Evolutionary conservation across 2,113 vertebrate genomes (phyloP).

Genomic region (Oryzias woworae): DNA sequence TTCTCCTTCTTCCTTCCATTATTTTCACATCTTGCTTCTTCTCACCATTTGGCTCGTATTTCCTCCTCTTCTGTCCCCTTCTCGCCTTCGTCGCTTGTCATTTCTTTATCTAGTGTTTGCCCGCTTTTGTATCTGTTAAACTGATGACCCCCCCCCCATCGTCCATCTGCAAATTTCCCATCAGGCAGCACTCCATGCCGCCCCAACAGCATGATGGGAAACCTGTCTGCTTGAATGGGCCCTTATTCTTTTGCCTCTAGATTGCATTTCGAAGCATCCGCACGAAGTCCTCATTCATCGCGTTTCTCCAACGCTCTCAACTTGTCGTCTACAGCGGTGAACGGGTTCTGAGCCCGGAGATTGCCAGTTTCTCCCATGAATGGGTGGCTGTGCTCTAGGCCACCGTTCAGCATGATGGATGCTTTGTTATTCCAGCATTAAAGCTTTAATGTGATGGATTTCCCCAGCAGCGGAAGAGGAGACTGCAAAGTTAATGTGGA

Average conservation of each 20-base stretch:
- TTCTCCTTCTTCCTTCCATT: not conserved
- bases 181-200: constrained; percentile 44
- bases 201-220: constrained; percentile 52
- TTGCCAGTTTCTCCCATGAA: constrained; percentile 29
- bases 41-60: too few relatives aligned
- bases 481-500: constrained; percentile 31
- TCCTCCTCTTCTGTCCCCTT: too few relatives aligned
- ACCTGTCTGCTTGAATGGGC: constrained; percentile 41
- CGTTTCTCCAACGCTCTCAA: constrained; percentile 41
- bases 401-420: constrained; percentile 63
- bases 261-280: constrained; percentile 15
- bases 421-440: constrained; percentile 72
- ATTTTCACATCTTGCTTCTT: too few relatives aligned
- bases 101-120: constrained; percentile 35
- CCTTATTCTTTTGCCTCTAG: constrained; percentile 34
- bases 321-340: not conserved
- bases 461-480: constrained; percentile 40
- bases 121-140: constrained; percentile 61
- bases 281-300: constrained; percentile 43
- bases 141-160: constrained; percentile 47
- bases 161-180: constrained; percentile 39
- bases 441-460: constrained; percentile 74
- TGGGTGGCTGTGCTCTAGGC: constrained; percentile 42
- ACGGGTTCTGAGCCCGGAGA: constrained; percentile 27
- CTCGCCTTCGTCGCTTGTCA: too few relatives aligned